A percentile compares a stretch with the other conserved stretches of the same genome.
Conservation (phyloP, 2,113 vertebrate species). For the Camelus bactrianus region DNA sequence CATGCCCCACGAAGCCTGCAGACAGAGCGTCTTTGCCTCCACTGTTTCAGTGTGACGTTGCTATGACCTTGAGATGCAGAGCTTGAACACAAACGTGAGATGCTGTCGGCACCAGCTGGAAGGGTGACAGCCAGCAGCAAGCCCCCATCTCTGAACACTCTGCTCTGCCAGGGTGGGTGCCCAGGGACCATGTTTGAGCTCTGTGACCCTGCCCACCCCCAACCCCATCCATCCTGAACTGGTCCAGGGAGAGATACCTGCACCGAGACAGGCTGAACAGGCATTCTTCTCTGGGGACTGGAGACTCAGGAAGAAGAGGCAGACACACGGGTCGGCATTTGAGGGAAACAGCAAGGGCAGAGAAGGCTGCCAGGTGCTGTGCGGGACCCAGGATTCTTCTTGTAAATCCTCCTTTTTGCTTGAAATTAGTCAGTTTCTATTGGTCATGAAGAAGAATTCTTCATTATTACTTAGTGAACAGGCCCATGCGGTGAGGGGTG, state of each 20-base stretch:
- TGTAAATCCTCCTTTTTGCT: not conserved
- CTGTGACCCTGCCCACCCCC: not conserved
- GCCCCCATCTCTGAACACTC: not conserved
- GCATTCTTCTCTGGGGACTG: not conserved
- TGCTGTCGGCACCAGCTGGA: not conserved
- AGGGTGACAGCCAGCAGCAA: not conserved
- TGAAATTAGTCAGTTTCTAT: not conserved
- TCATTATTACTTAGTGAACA: not conserved
- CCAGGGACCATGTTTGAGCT: not conserved
- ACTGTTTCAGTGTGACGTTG: not conserved
- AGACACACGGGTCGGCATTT: not conserved
- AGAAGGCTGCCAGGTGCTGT: not conserved
- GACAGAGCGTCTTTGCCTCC: too few relatives aligned
- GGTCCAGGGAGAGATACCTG: not conserved
- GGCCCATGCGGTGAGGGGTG: not conserved
- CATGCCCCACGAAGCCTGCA: too few relatives aligned
- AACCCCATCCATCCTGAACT: not conserved
- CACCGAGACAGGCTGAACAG: not conserved
- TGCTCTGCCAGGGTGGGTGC: not conserved
- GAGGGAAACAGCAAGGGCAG: not conserved
- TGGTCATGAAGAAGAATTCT: not conserved
- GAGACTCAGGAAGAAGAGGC: not conserved
- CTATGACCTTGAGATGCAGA: not conserved
- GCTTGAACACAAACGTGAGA: not conserved
- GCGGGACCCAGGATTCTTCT: not conserved